phyloP scores from a whole-genome alignment of 2,888 invertebrate genomes.

The Cinara cedri region DNA sequence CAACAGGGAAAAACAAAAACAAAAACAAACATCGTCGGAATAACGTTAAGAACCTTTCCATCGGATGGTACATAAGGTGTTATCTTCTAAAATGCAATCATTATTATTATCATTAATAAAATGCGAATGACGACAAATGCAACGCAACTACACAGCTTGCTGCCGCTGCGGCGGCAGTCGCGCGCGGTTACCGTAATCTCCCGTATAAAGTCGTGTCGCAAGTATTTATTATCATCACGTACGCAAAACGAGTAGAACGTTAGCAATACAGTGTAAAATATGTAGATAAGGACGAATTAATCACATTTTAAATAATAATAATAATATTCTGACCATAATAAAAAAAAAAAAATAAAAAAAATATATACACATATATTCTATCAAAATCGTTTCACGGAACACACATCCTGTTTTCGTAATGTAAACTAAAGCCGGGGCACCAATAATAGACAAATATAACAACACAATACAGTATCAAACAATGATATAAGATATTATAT shows the following conservation, averaged over 20 bases:
- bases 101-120: background rate
- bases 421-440: background rate
- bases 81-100: too few species aligned
- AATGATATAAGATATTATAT: background rate
- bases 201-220: too few species aligned
- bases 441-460: background rate
- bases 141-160: too few species aligned
- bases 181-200: too few species aligned
- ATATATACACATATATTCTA: too few species aligned
- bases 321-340: background rate
- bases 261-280: background rate
- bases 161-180: too few species aligned
- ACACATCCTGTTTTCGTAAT: slow-evolving; percentile 14
- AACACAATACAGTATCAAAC: background rate
- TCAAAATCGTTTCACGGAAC: slow-evolving; percentile 16
- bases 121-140: too few species aligned
- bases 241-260: background rate
- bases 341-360: too few species aligned
- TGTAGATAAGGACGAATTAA: slow-evolving; percentile 23
- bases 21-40: background rate
- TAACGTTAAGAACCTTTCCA: background rate
- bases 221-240: slow-evolving; percentile 16
- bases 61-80: too few species aligned
- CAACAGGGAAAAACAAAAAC: background rate
- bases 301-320: background rate